Conservation (phyloP, 2,888 invertebrate genomes). For the Venustoraphidia nigricollis region DNA sequence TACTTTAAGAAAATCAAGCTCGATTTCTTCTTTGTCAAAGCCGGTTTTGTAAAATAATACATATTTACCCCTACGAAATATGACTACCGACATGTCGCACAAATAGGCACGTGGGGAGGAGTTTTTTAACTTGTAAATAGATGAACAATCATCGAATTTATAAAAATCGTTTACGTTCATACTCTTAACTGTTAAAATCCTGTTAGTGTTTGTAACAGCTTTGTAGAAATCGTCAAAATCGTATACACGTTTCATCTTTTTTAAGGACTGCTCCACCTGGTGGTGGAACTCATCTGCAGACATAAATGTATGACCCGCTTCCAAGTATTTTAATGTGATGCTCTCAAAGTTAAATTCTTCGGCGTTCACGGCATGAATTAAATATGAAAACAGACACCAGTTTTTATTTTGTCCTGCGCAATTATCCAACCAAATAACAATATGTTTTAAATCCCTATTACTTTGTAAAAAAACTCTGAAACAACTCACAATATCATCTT, state of each 20-base stretch:
- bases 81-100: slow-evolving; percentile 2
- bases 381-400: too few relatives aligned
- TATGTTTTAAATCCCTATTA: too few relatives aligned
- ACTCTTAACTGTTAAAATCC: slow-evolving; percentile 11
- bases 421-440: too few relatives aligned
- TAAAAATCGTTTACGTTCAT: slow-evolving; percentile 13
- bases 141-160: slow-evolving; percentile 13
- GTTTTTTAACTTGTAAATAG: slow-evolving; percentile 10
- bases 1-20: slow-evolving; percentile 8
- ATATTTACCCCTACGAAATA: background rate
- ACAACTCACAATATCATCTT: too few relatives aligned
- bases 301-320: too few relatives aligned
- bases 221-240: slow-evolving; percentile 11
- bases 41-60: slow-evolving; percentile 12
- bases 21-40: slow-evolving; percentile 8
- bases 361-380: too few relatives aligned
- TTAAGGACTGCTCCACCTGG: slow-evolving; percentile 5
- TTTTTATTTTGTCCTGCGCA: too few relatives aligned
- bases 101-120: slow-evolving; percentile 7
- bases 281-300: too few relatives aligned
- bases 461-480: too few relatives aligned
- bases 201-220: slow-evolving; percentile 6
- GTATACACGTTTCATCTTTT: slow-evolving; percentile 11
- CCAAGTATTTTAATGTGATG: too few relatives aligned
- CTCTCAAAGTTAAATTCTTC: too few relatives aligned